Evolutionary conservation across 1,140 invertebrate genomes (phyloP).

Genomic region (Camponotus pennsylvanicus): DNA sequence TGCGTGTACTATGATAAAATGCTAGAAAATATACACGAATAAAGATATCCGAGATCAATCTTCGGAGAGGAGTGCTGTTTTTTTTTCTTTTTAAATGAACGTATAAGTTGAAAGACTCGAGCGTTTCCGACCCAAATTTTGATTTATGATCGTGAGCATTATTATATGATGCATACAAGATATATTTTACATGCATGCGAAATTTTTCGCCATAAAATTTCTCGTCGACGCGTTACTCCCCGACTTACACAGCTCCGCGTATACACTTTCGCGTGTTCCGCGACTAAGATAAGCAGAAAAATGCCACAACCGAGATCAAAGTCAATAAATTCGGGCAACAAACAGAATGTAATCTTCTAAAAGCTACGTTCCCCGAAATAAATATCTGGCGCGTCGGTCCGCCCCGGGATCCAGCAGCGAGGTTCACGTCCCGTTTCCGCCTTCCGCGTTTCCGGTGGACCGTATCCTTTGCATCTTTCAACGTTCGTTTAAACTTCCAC

Average conservation of each 20-base stretch:
- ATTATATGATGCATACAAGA: constrained; percentile 15
- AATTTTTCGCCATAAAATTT: constrained; percentile 38
- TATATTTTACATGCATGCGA: background rate
- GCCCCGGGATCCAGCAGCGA: constrained; percentile 5
- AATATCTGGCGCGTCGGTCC: constrained; percentile 24
- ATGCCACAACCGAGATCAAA: constrained; percentile 49
- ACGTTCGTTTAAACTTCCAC: constrained; percentile 65
- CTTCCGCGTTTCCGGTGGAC: constrained; percentile 53
- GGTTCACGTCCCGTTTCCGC: constrained; percentile 27
- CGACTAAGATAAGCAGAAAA: constrained; percentile 47
- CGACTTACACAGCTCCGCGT: background rate
- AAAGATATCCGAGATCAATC: background rate
- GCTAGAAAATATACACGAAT: background rate
- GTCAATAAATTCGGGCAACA: constrained; percentile 52
- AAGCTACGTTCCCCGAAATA: constrained; percentile 52
- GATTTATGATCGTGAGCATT: constrained; percentile 11
- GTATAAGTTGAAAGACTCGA: background rate
- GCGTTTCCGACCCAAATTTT: background rate
- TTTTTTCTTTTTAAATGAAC: background rate
- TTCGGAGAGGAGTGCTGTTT: background rate
- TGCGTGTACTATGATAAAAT: background rate
- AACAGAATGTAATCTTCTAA: constrained; percentile 62
- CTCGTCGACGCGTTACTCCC: constrained; percentile 11
- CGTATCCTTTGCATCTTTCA: constrained; percentile 61
- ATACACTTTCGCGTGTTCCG: background rate